Evolutionary conservation across 2,888 invertebrate species (phyloP).

Genomic region (Actias luna): DNA sequence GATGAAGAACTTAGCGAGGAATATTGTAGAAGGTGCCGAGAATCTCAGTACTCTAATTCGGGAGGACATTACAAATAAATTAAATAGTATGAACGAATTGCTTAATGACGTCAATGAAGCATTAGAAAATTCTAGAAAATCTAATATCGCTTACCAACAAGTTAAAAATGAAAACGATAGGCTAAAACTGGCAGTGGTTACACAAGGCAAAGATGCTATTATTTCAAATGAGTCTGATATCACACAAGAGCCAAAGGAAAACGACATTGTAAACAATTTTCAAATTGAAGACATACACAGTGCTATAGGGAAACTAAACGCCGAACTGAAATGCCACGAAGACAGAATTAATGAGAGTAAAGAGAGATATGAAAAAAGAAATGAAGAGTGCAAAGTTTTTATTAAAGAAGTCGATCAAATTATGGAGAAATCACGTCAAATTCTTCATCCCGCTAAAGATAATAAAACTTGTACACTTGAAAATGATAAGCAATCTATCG

Average conservation of each 20-base stretch:
- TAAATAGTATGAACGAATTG: conserved; percentile 74
- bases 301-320: conserved; percentile 62
- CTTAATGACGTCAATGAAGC: conserved; percentile 71
- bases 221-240: conserved; percentile 24
- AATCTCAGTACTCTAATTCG: conserved; percentile 68
- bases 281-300: conserved; percentile 64
- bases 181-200: conserved; percentile 32
- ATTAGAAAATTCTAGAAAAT: conserved; percentile 67
- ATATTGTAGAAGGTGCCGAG: conserved; percentile 72
- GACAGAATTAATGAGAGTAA: conserved; percentile 62
- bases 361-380: conserved; percentile 57
- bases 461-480: conserved; percentile 18
- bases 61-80: conserved; percentile 74
- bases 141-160: conserved; percentile 63
- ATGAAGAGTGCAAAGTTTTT: conserved; percentile 64
- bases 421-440: conserved; percentile 58
- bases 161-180: conserved; percentile 54
- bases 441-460: conserved; percentile 55
- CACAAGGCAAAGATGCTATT: conserved; percentile 19
- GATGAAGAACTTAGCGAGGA: conserved; percentile 66
- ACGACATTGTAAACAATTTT: conserved; percentile 44
- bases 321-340: conserved; percentile 64
- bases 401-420: conserved; percentile 70
- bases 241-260: conserved; percentile 16
- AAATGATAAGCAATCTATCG: conserved; percentile 17